These are phyloP conservation scores for Scytalopus superciliaris DNA, from an alignment of 2,113 vertebrate species.

Conservation along the genomic window DNA sequence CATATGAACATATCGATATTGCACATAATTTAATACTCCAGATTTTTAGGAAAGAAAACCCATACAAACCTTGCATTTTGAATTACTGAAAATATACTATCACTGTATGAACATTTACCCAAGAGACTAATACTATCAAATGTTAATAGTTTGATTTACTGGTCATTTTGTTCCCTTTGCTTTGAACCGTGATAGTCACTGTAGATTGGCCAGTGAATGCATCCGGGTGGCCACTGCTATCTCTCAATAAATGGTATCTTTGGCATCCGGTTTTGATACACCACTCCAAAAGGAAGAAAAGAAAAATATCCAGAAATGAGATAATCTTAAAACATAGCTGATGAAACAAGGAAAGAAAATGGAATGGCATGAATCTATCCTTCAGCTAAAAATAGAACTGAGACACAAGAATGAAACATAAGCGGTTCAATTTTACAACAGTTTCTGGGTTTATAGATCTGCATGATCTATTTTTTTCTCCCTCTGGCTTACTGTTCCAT, in stretches of 20 bases:
- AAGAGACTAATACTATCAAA: not conserved
- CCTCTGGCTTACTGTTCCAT: not conserved
- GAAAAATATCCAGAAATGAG: not conserved
- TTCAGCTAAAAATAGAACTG: not conserved
- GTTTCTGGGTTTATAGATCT: not conserved
- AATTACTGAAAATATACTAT: not conserved
- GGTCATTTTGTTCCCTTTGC: not conserved
- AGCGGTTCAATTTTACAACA: not conserved
- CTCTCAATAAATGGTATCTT: not conserved
- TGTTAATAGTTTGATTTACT: not conserved
- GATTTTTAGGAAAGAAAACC: not conserved
- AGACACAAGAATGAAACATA: not conserved
- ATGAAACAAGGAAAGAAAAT: not conserved
- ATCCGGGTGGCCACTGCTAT: not conserved
- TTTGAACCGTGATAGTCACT: not conserved
- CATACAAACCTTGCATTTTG: not conserved
- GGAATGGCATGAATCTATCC: not conserved
- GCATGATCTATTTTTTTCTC: not conserved
- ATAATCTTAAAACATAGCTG: not conserved
- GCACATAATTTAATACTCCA: not conserved
- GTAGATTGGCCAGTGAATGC: not conserved
- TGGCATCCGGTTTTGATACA: not conserved
- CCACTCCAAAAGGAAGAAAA: not conserved
- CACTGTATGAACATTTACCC: not conserved
- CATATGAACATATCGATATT: accelerated